Conservation (phyloP, 2,113 vertebrate genomes). For the Cnemophilus loriae region DNA sequence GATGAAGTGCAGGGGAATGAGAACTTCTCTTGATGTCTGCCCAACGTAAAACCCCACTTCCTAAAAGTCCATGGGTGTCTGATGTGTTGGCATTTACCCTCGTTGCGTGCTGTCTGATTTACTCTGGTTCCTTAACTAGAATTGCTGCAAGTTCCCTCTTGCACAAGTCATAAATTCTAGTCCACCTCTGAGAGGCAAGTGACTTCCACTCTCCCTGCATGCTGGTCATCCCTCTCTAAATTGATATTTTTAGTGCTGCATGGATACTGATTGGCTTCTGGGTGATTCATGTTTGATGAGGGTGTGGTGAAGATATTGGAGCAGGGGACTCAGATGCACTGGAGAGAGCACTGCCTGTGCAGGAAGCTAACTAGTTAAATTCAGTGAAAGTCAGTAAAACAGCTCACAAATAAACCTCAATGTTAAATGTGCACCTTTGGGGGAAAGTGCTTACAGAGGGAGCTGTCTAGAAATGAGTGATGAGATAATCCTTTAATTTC, state of each 20-base stretch:
- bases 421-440: background rate
- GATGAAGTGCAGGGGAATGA: background rate
- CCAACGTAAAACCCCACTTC: background rate
- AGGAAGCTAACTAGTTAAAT: background rate
- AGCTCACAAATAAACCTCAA: background rate
- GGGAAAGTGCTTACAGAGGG: background rate
- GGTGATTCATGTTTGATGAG: background rate
- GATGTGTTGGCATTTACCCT: background rate
- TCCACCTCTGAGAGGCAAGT: background rate
- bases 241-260: background rate
- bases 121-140: background rate
- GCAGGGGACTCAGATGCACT: background rate
- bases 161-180: background rate
- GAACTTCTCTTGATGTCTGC: background rate
- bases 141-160: background rate
- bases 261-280: background rate
- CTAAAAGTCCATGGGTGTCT: background rate
- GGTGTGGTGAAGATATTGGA: background rate
- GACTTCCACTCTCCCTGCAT: background rate
- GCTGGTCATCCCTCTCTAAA: background rate
- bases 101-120: background rate
- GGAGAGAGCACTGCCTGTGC: background rate
- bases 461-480: background rate
- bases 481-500: constrained; percentile 65
- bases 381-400: background rate